Conservation (phyloP, 2,888 invertebrate species). For the Pseudococcus jackbeardsleyi region DNA sequence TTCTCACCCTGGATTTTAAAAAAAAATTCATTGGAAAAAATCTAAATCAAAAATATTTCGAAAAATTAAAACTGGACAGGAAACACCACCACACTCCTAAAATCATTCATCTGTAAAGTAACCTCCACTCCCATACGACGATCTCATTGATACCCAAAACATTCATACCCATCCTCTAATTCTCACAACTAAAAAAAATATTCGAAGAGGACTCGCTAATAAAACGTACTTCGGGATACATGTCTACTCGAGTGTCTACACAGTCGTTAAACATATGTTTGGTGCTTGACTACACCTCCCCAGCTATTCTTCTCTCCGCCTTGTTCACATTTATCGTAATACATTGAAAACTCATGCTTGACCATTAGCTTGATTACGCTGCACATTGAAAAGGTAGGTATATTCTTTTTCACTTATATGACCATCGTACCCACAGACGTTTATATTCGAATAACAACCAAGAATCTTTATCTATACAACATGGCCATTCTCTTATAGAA, state of each 20-base stretch:
- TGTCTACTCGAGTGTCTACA: slow-evolving; percentile 13
- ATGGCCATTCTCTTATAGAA: not conserved
- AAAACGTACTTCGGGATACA: not conserved
- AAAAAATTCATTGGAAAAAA: too few relatives aligned
- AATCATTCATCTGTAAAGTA: too few relatives aligned
- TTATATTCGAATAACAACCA: not conserved
- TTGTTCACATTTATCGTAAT: too few relatives aligned
- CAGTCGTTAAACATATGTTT: not conserved
- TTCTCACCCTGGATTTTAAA: too few relatives aligned
- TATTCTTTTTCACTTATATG: not conserved
- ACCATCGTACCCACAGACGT: not conserved
- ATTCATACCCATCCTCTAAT: not conserved
- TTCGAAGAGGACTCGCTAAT: not conserved
- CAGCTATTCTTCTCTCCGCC: not conserved
- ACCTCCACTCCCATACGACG: too few relatives aligned
- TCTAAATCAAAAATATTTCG: too few relatives aligned
- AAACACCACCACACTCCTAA: too few relatives aligned
- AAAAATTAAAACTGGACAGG: too few relatives aligned
- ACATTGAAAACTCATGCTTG: not conserved
- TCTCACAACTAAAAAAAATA: not conserved
- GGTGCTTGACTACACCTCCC: not conserved
- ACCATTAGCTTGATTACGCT: slow-evolving; percentile 32
- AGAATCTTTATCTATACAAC: not conserved
- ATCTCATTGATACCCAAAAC: not conserved
- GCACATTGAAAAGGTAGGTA: not conserved